Percentiles rank a stretch among this genome's conserved stretches.
phyloP scores from a whole-genome alignment of 30 jellyfish, hydroid and myxozoan species.

The Hydra vulgaris region DNA sequence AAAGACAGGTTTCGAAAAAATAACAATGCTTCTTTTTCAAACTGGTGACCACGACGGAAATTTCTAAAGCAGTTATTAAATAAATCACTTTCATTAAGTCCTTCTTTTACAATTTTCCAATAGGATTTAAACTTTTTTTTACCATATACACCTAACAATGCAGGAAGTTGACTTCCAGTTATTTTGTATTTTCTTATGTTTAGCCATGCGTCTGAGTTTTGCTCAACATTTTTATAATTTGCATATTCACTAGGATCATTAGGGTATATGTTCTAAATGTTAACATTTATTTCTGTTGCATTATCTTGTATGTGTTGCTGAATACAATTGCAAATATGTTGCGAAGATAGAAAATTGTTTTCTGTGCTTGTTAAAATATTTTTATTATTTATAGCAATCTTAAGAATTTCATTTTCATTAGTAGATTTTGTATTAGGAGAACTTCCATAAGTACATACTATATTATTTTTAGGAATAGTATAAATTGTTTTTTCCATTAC shows the following conservation, averaged over 20 bases:
- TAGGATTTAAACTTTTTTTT: neutral
- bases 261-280: neutral
- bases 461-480: neutral
- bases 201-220: slow-evolving; percentile 5
- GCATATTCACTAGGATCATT: neutral
- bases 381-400: neutral
- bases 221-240: slow-evolving; percentile 11
- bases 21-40: slow-evolving; percentile 12
- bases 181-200: slow-evolving; percentile 13
- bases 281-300: slow-evolving; percentile 14
- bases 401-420: neutral
- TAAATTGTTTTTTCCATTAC: neutral
- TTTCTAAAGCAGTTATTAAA: slow-evolving; percentile 6
- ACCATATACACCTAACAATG: slow-evolving; percentile 15
- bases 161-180: slow-evolving; percentile 34
- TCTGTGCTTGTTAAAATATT: neutral
- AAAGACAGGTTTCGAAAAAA: neutral
- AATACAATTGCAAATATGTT: neutral
- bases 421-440: neutral
- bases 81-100: slow-evolving; percentile 11
- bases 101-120: slow-evolving; percentile 15
- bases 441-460: neutral
- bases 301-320: slow-evolving; percentile 8
- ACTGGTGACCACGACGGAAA: slow-evolving; percentile 16
- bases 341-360: slow-evolving; percentile 7